Base-by-base conservation (phyloP, 2,797 vertebrate genomes). In the Cryptoblepharus egeriae region DNA sequence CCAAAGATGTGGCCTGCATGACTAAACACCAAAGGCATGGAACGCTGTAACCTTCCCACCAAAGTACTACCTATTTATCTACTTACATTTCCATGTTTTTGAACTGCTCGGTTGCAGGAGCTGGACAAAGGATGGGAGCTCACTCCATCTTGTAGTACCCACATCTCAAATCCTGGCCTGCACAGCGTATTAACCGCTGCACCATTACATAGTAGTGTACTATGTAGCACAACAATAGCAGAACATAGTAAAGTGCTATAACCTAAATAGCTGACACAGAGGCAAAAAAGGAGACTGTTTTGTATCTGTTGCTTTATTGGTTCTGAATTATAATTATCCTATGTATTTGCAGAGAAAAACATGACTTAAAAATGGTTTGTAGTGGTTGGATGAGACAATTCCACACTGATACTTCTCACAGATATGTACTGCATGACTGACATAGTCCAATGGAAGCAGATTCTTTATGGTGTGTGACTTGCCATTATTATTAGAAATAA, bases 401-500 rank as follows among this genome's bases (percentile, higher is more conserved):
- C 79, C 75, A 85, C 68, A 76, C 70, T 57, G 81, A 60, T 74
- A 73, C 75, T 64, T 86, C 73, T 86, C 49, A 67, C 87, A 67
- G 26, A 80, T 0, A 42, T 28, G 86, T 77, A 77, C 22, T 65
- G 69, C 74, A 73, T 73, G 78, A 81, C 75, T 71, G 89, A 82
- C 81, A 84, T 28, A 75, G 57, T 71, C 84, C 92, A 39, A 32
- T 52, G 81, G 83, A 67, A 69, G 77, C 67, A 61, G 13, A 60
- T 39, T n/a, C 88, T 45, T 73, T 85, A 79, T 58, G 57, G 22
- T 57, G 6, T 18, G 42, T 70, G 52, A 55, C 35, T 60, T 60
- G 24, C 57, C 82, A 83, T 88, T 83, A 90, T 84, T 52, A 83
- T 52, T 85, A 89, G 57, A 32, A 84, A 90, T 61, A 60, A 89